A percentile compares a stretch with the other conserved stretches of the same genome.
These are phyloP conservation scores for Ochotona princeps DNA, from an alignment of 2,113 vertebrate species.

Conservation along the genomic window DNA sequence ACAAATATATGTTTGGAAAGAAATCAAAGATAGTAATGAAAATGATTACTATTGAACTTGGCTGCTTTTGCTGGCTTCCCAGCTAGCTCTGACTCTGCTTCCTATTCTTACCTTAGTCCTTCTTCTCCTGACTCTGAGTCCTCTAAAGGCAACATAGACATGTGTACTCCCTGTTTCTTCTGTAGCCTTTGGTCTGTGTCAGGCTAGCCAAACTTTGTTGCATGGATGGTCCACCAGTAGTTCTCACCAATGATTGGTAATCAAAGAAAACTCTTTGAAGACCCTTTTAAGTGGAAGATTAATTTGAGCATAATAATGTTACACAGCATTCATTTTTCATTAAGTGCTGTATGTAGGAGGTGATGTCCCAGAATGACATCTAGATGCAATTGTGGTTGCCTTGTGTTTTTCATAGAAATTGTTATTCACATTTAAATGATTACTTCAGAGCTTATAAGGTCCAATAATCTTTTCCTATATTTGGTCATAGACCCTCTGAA, in stretches of 20 bases:
- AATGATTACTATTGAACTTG: neutral
- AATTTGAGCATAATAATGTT: constrained; percentile 42
- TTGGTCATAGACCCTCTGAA: constrained; percentile 38
- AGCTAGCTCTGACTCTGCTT: neutral
- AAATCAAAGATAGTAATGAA: constrained; percentile 3
- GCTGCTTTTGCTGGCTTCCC: neutral
- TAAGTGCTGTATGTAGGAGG: neutral
- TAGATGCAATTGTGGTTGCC: constrained; percentile 16
- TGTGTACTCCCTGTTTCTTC: neutral
- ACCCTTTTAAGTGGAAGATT: neutral
- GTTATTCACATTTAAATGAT: constrained; percentile 49
- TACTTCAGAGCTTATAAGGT: constrained; percentile 50
- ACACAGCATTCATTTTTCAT: neutral
- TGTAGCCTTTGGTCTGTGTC: neutral
- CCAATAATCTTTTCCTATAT: neutral
- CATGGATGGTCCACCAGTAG: constrained; percentile 9
- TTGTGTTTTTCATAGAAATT: constrained; percentile 32
- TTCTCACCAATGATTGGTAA: constrained; percentile 31
- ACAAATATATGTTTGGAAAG: constrained; percentile 35
- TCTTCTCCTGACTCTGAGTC: neutral
- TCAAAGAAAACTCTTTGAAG: constrained; percentile 50
- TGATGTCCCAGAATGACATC: constrained; percentile 4
- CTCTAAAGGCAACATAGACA: neutral
- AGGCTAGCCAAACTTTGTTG: neutral
- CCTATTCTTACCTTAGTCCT: neutral